Percentiles rank a stretch among this genome's conserved stretches.
Evolutionary conservation across 2,113 vertebrate species (phyloP).

Genomic region (Forbesichthys papilliferus): DNA sequence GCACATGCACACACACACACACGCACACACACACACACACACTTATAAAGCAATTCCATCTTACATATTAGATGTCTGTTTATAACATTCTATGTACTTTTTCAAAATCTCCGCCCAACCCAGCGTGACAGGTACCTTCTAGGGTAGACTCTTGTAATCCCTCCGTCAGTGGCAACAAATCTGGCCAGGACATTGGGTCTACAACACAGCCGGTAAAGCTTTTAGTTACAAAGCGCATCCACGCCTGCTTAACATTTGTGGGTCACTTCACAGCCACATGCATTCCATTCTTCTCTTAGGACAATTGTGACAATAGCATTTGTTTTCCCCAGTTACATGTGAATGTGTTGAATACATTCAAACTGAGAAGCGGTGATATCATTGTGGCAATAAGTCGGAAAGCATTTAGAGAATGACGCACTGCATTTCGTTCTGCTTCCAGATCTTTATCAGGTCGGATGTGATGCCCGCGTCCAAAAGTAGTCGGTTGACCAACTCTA

Average conservation of each 20-base stretch:
- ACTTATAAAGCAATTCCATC: neutral
- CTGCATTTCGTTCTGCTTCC: slow-evolving; percentile 82
- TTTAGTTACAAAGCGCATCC: slow-evolving; percentile 33
- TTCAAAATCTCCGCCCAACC: slow-evolving; percentile 18
- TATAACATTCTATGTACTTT: neutral
- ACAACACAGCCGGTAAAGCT: slow-evolving; percentile 41
- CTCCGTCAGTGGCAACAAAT: slow-evolving; percentile 95
- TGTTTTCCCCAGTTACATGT: no score
- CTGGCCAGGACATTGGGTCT: slow-evolving; percentile 82
- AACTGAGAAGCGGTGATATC: neutral
- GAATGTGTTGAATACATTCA: no score
- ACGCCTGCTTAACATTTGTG: slow-evolving; percentile 39
- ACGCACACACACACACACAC: slow-evolving; percentile 2
- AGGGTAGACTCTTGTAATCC: slow-evolving; percentile 93
- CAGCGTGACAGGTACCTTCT: slow-evolving; percentile 80
- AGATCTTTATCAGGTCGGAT: slow-evolving; percentile 83
- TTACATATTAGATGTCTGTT: no score
- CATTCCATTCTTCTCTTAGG: slow-evolving; percentile 5
- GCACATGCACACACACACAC: neutral
- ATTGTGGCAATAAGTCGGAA: neutral
- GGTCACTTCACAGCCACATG: slow-evolving; percentile 31
- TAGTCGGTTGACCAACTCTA: slow-evolving; percentile 85
- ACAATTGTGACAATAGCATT: no score
- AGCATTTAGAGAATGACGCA: slow-evolving; percentile 70
- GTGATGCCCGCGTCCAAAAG: slow-evolving; percentile 94